These are phyloP conservation scores for Pseudomyrmex gracilis DNA, from an alignment of 1,140 invertebrate species.

Conservation along the genomic window DNA sequence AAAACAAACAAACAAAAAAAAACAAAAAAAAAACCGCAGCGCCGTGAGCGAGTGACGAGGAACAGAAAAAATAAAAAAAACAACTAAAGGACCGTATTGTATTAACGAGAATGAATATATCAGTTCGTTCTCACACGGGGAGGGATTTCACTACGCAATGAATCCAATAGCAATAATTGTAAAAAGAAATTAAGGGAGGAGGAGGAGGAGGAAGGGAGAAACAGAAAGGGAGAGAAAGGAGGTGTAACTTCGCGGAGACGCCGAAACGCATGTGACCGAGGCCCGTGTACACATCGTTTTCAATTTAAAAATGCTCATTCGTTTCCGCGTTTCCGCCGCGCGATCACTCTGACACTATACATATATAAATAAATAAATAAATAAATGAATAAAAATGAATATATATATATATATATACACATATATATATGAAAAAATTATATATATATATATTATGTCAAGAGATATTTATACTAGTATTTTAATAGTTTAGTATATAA, in stretches of 20 bases:
- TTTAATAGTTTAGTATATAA: constrained; percentile 84
- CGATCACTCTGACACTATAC: constrained; percentile 75
- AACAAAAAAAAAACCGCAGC: background rate
- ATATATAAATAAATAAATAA: constrained; percentile 77
- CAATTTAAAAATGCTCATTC: constrained; percentile 35
- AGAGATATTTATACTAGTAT: constrained; percentile 85
- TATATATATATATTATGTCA: constrained; percentile 78
- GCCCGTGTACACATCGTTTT: constrained; percentile 60
- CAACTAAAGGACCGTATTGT: constrained; percentile 8
- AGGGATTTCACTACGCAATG: constrained; percentile 81
- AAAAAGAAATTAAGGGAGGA: constrained; percentile 61
- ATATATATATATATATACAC: constrained; percentile 69
- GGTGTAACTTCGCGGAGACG: constrained; percentile 64
- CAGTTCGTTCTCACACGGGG: constrained; percentile 69
- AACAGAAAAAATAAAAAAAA: constrained; percentile 41
- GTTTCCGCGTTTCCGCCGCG: constrained; percentile 70
- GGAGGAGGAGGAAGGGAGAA: background rate
- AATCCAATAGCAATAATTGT: constrained; percentile 84
- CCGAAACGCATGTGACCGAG: constrained; percentile 63
- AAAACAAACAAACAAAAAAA: constrained; percentile 10
- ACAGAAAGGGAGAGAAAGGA: constrained; percentile 15
- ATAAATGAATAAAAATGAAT: constrained; percentile 69
- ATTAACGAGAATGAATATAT: constrained; percentile 67
- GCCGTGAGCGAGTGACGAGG: background rate
- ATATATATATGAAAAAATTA: constrained; percentile 64